Evolutionary conservation across 1,140 invertebrate genomes (phyloP).

Genomic region (Cepaea nemoralis): DNA sequence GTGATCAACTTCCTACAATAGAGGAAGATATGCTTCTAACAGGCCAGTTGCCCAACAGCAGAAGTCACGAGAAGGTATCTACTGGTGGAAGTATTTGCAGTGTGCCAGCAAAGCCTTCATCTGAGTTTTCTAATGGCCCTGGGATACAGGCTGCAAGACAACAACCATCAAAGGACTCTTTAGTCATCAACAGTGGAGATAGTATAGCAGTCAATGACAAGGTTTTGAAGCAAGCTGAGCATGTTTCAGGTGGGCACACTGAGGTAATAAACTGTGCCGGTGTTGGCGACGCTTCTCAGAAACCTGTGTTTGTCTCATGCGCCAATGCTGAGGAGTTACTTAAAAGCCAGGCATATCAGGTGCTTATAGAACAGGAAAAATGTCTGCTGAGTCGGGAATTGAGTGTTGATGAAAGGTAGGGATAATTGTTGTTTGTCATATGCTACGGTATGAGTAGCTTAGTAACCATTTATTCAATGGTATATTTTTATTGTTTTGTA

Average conservation of each 20-base stretch:
- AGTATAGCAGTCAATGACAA: too few species aligned
- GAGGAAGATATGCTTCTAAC: background rate
- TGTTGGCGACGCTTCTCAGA: background rate
- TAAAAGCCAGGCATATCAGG: background rate
- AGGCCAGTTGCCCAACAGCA: background rate
- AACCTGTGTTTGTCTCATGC: background rate
- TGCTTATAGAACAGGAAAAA: background rate
- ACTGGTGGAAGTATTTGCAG: background rate
- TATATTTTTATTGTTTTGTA: too few species aligned
- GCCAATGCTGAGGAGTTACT: background rate
- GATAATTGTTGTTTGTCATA: background rate
- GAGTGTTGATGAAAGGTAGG: background rate
- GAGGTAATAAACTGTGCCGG: background rate
- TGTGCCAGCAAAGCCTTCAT: background rate
- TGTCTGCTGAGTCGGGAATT: background rate
- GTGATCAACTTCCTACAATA: background rate
- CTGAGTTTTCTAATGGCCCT: background rate
- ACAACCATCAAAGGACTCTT: background rate
- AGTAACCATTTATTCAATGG: too few species aligned
- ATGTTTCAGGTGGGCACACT: background rate
- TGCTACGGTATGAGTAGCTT: too few species aligned
- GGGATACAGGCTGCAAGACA: background rate
- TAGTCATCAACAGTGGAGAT: background rate
- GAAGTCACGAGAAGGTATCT: background rate
- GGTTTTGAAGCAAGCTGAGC: background rate